phyloP scores from a whole-genome alignment of 37 sponge, comb jelly and placozoan species.

The Oopsacas minuta region DNA sequence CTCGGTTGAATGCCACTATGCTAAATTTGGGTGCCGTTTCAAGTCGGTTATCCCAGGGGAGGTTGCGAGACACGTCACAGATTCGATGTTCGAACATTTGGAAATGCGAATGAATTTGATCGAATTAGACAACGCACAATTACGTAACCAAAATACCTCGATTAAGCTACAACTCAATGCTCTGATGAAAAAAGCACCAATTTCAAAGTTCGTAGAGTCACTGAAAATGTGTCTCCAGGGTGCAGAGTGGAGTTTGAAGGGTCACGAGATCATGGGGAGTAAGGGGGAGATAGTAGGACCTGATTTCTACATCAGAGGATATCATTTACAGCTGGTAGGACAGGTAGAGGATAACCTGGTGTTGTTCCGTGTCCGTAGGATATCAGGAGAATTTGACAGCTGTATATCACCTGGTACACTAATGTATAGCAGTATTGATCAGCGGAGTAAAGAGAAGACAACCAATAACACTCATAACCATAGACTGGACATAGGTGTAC shows the following conservation, averaged over 20 bases:
- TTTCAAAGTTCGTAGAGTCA: slow-evolving; percentile 5
- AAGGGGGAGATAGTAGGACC: background rate
- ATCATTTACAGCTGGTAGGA: background rate
- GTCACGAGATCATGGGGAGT: background rate
- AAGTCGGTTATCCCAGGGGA: background rate
- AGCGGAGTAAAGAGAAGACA: background rate
- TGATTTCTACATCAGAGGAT: background rate
- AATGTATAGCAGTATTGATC: background rate
- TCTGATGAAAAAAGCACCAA: background rate
- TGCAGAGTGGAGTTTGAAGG: background rate
- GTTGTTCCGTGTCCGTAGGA: background rate
- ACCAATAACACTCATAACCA: background rate
- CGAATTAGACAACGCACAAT: background rate
- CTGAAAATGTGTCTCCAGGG: background rate
- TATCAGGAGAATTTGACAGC: background rate
- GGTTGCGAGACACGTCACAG: background rate
- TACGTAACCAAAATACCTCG: background rate
- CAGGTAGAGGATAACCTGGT: background rate
- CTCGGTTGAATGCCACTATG: background rate
- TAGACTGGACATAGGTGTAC: background rate
- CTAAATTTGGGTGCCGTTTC: background rate
- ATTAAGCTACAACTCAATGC: background rate
- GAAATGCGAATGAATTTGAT: background rate
- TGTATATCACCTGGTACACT: background rate
- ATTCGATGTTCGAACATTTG: background rate